Evolutionary conservation across 2,797 vertebrate species (phyloP), one percentile per base, ranked within the genome.

Genomic region (Harpagifer antarcticus): DNA sequence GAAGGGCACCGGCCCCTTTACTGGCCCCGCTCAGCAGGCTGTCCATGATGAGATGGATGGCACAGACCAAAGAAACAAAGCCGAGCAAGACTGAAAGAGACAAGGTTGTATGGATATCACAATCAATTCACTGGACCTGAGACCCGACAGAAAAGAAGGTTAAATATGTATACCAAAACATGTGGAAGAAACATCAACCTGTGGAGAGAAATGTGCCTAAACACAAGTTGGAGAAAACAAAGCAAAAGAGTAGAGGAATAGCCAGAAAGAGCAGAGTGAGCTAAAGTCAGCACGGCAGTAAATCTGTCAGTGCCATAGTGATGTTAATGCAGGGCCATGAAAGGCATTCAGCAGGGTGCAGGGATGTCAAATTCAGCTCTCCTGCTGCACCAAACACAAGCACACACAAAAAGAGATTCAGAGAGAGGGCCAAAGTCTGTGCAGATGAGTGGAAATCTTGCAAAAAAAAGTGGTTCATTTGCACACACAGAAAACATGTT

Each of bases 291-390:
- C 78, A 56, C 81, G 56, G 90, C 92, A 90, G 90, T 95, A 94
- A 94, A 86, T 94, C 93, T 95, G 93, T 94, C 92, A 94, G 76
- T 33, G 86, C 92, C 91, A 92, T 95, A 95, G 95, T 94, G 89
- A 95, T 95, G 94, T 86, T 93, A 95, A 95, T 95, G 93, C 59
- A 72, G 83, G 80, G 83, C 88, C 73, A 63, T 92, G 92, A 94
- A 95, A 93, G 81, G 85, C 90, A 79, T 93, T 89, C 91, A 90
- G 86, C 86, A 44, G 89, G 91, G 91, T 84, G 89, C 90, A 85
- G 82, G 79, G 86, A 89, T 67, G 88, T 90, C 88, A 74, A 83
- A 84, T 71, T 87, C 79, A 72, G 83, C 91, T 78, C 90, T 84
- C 78, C 86, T 88, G 83, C 84, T 72, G 88, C 83, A 85, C 86